Evolutionary conservation across 92 coral and sea anemone genomes (phyloP).

Genomic region (Porites lobata): DNA sequence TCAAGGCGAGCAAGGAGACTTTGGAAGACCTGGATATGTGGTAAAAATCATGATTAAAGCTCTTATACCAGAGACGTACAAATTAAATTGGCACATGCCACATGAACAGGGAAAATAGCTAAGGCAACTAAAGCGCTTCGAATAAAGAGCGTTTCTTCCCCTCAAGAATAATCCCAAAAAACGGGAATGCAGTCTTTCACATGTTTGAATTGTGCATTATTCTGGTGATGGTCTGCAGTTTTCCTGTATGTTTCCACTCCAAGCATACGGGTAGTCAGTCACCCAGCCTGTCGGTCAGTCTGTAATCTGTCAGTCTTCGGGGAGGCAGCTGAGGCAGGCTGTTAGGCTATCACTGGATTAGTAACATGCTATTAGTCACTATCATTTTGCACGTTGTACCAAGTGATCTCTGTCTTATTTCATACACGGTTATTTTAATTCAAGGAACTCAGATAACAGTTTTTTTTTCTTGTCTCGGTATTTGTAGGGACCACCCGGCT

Average conservation of each 20-base stretch:
- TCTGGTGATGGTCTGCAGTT: no score
- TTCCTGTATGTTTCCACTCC: no score
- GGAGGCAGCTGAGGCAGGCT: neutral
- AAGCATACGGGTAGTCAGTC: neutral
- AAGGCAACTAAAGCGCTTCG: no score
- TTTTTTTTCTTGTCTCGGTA: neutral
- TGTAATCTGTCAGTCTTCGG: neutral
- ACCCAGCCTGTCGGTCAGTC: neutral
- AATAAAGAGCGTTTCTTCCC: no score
- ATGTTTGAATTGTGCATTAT: no score
- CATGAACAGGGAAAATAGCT: no score
- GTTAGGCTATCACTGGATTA: neutral
- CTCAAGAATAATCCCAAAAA: no score
- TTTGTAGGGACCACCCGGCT: conserved; percentile 60
- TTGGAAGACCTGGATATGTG: conserved; percentile 60
- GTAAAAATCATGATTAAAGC: conserved; percentile 20
- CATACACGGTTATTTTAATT: no score
- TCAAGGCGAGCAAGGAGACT: conserved; percentile 56
- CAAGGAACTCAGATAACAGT: neutral
- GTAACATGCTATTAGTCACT: no score
- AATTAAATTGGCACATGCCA: no score
- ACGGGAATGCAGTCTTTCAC: no score
- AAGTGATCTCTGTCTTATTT: neutral
- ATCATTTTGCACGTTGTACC: neutral
- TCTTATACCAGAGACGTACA: no score